These are phyloP conservation scores for Fabriciana adippe DNA, from an alignment of 2,888 invertebrate species.

Conservation along the genomic window DNA sequence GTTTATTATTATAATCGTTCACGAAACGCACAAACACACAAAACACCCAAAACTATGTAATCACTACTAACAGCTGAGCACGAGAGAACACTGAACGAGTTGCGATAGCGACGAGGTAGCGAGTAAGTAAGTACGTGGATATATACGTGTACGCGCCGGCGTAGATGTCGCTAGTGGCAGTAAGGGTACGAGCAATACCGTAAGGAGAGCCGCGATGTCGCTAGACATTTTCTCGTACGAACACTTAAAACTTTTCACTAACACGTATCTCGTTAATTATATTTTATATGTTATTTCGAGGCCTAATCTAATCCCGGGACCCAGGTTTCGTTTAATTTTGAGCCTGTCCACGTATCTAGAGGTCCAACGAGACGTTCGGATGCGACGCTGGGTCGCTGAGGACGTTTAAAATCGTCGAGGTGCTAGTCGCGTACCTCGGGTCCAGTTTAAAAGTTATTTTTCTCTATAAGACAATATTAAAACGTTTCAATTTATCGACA, in stretches of 20 bases:
- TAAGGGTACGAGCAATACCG: constrained; percentile 27
- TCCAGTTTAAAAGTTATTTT: constrained; percentile 31
- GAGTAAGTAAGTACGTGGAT: too few species aligned
- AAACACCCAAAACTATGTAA: too few species aligned
- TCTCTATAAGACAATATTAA: constrained; percentile 14
- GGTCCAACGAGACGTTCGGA: not conserved
- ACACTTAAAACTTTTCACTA: constrained; percentile 39
- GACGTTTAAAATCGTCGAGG: constrained; percentile 18
- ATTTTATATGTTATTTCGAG: constrained; percentile 4
- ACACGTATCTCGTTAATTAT: constrained; percentile 26
- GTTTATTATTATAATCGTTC: not conserved
- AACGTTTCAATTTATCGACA: not conserved
- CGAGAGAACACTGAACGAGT: too few species aligned
- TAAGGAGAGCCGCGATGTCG: constrained; percentile 36
- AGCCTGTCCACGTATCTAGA: too few species aligned
- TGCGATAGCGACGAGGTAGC: too few species aligned
- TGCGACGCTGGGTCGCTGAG: not conserved
- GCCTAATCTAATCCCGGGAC: too few species aligned
- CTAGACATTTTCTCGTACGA: constrained; percentile 38
- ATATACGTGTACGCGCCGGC: not conserved
- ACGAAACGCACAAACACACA: not conserved
- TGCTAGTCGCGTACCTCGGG: constrained; percentile 15
- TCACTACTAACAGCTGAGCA: too few species aligned
- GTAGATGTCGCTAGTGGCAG: constrained; percentile 27
- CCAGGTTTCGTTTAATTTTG: too few species aligned